phyloP scores from a whole-genome alignment of 92 coral and sea anemone genomes.

The Porites rus region DNA sequence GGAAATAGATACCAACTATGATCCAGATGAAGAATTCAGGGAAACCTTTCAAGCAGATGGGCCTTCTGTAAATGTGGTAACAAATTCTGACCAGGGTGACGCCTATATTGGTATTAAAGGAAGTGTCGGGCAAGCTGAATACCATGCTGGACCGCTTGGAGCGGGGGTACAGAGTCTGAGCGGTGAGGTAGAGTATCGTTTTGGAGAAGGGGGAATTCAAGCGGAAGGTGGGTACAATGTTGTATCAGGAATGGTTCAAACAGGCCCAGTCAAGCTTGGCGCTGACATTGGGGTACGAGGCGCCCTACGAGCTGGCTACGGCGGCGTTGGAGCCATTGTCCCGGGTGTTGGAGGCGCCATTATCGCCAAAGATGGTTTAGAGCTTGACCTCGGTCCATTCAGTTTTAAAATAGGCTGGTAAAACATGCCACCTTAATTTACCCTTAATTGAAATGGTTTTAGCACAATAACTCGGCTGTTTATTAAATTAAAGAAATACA shows the following conservation, averaged over 20 bases:
- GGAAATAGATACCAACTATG: neutral
- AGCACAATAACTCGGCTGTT: no score
- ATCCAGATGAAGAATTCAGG: neutral
- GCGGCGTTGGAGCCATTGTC: conserved; percentile 1
- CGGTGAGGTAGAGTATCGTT: neutral
- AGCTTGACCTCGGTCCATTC: neutral
- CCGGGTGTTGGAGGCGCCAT: neutral
- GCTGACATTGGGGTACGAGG: neutral
- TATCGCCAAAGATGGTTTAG: neutral
- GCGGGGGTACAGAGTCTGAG: neutral
- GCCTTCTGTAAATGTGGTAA: neutral
- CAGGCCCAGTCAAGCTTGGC: neutral
- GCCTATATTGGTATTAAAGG: neutral
- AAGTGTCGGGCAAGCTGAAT: neutral
- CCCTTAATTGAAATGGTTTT: no score
- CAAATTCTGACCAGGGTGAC: neutral
- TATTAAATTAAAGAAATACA: no score
- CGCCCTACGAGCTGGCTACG: neutral
- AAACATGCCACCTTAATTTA: neutral
- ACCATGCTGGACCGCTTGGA: neutral
- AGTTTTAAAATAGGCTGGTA: neutral
- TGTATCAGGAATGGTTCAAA: neutral
- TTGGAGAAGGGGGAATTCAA: neutral
- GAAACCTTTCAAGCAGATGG: no score
- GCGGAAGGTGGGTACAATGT: neutral